These are phyloP conservation scores for Chrysomela aeneicollis DNA, from an alignment of 2,888 invertebrate genomes.

Conservation along the genomic window DNA sequence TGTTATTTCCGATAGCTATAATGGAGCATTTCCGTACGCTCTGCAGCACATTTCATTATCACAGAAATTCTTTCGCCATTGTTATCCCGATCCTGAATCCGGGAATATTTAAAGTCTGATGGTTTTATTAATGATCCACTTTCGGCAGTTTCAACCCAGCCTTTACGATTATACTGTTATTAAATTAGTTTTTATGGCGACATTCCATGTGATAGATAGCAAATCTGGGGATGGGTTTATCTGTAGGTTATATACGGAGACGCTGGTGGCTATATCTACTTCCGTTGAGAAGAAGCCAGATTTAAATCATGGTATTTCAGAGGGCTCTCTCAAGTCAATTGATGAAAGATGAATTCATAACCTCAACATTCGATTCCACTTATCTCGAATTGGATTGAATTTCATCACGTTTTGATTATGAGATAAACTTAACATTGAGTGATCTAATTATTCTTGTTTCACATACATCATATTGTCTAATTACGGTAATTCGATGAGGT, in stretches of 20 bases:
- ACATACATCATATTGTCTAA: no score
- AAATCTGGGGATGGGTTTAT: slow-evolving; percentile 30
- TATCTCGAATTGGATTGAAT: no score
- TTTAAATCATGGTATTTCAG: no score
- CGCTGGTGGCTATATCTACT: not conserved
- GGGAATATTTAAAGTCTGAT: slow-evolving; percentile 53
- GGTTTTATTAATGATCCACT: slow-evolving; percentile 53
- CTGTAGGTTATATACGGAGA: slow-evolving; percentile 19
- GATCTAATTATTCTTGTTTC: no score
- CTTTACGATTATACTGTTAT: slow-evolving; percentile 47
- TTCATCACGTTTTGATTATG: no score
- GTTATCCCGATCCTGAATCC: slow-evolving; percentile 49
- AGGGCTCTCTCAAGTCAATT: no score
- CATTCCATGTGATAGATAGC: slow-evolving; percentile 42
- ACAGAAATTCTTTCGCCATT: slow-evolving; percentile 52
- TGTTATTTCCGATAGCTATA: slow-evolving; percentile 46
- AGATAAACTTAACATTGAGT: no score
- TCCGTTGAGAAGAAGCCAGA: no score
- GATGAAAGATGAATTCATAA: no score
- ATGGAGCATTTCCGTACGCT: slow-evolving; percentile 48
- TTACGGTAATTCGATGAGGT: no score
- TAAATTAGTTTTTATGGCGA: slow-evolving; percentile 51
- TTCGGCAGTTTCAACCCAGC: slow-evolving; percentile 40
- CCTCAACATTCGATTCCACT: no score
- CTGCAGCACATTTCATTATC: slow-evolving; percentile 50